Conservation (phyloP, 2,888 invertebrate species). For the Drosophila planitibia region DNA sequence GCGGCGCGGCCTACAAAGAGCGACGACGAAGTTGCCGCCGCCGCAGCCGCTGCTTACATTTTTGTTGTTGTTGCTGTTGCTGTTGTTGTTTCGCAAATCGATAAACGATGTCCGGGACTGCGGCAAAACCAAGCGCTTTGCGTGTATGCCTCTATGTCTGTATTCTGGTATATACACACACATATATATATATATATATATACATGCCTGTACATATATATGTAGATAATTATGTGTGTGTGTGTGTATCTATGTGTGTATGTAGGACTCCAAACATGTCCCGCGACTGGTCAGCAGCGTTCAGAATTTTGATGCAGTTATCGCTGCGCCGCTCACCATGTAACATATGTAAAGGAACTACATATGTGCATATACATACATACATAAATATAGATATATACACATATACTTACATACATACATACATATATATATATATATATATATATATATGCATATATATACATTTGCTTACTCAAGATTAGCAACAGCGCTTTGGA, state of each 20-base stretch:
- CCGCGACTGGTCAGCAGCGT: constrained; percentile 50
- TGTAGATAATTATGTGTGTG: constrained; percentile 3
- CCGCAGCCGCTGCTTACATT: constrained; percentile 29
- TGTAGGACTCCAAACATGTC: constrained; percentile 31
- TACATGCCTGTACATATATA: neutral
- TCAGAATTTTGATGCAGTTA: constrained; percentile 40
- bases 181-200: neutral
- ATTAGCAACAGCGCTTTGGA: neutral
- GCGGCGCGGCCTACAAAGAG: constrained; percentile 71
- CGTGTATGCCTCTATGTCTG: constrained; percentile 53
- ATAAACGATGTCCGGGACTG: constrained; percentile 78
- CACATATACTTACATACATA: neutral
- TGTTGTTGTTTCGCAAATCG: constrained; percentile 68
- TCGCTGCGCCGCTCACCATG: constrained; percentile 34
- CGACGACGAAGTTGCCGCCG: constrained; percentile 45
- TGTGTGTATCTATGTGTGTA: constrained; percentile 12
- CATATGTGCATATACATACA: constrained; percentile 6
- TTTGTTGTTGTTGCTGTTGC: constrained; percentile 47
- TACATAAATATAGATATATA: constrained; percentile 7
- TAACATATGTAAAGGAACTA: neutral
- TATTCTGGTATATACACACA: neutral
- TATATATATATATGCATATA: neutral
- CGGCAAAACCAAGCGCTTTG: constrained; percentile 66
- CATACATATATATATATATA: constrained; percentile 4
- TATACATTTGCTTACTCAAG: neutral